phyloP scores from a whole-genome alignment of 2,113 vertebrate genomes.

The Forbesichthys agassizii region DNA sequence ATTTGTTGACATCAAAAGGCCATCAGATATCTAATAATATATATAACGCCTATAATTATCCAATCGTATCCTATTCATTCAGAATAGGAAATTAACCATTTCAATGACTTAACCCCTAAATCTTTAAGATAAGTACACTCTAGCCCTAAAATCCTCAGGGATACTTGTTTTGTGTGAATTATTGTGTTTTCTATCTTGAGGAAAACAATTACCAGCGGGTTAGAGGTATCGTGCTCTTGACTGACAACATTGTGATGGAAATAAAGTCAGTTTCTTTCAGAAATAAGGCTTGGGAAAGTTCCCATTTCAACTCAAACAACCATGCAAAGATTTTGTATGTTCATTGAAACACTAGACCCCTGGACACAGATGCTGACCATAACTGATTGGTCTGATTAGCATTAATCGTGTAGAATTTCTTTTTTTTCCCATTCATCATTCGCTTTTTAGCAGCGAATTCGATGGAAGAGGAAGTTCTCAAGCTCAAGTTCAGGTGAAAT shows the following conservation, averaged over 20 bases:
- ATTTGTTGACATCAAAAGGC: conserved; percentile 34
- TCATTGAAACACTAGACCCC: conserved; percentile 35
- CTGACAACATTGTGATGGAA: conserved; percentile 23
- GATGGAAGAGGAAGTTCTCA: conserved; percentile 13
- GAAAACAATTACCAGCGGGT: background rate
- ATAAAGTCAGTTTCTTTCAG: background rate
- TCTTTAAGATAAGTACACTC: background rate
- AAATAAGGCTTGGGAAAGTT: conserved; percentile 13
- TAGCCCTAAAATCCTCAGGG: conserved; percentile 2
- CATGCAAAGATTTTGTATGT: conserved; percentile 22
- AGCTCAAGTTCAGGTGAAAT: conserved; percentile 55
- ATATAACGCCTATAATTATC: conserved; percentile 44
- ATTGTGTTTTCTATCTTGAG: conserved; percentile 9
- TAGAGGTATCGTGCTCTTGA: background rate
- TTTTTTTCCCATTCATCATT: conserved; percentile 1
- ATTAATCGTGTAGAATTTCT: conserved; percentile 15
- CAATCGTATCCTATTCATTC: conserved; percentile 28
- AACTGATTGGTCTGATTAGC: conserved; percentile 54
- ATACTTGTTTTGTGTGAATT: background rate
- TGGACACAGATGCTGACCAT: conserved; percentile 33
- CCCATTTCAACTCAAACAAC: conserved; percentile 6
- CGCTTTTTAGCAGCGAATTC: conserved; percentile 1
- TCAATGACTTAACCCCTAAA: conserved; percentile 11
- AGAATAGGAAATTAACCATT: conserved; percentile 18
- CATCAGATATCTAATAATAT: conserved; percentile 22